Conservation (phyloP, 92 coral and sea anemone species). For the Porites evermanni region DNA sequence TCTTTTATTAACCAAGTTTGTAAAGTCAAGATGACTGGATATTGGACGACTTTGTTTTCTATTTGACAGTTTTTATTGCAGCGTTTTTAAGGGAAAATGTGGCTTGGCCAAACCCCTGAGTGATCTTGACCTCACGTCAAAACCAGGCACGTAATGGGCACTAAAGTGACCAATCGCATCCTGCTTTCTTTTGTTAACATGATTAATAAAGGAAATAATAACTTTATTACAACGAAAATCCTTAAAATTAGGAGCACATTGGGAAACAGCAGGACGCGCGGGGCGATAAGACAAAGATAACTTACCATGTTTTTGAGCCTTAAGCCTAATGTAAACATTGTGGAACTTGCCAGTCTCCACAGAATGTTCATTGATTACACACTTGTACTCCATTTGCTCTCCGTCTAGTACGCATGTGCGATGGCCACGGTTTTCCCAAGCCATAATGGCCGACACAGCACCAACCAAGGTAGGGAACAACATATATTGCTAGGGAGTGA, state of each 20-base stretch:
- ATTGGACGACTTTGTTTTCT: too few relatives aligned
- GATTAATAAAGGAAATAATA: too few relatives aligned
- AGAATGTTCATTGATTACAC: constrained; percentile 66
- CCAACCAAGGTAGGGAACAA: constrained; percentile 71
- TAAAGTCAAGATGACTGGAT: too few relatives aligned
- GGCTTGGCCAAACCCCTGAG: too few relatives aligned
- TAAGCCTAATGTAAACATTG: constrained; percentile 89
- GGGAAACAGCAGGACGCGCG: background rate
- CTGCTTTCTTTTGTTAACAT: too few relatives aligned
- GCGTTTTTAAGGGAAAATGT: too few relatives aligned
- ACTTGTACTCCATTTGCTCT: constrained; percentile 54
- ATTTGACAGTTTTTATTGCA: too few relatives aligned
- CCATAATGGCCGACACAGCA: constrained; percentile 75
- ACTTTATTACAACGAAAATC: background rate
- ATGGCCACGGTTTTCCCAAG: constrained; percentile 93
- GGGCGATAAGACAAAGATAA: background rate
- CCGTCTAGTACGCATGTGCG: constrained; percentile 84
- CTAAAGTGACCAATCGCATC: too few relatives aligned
- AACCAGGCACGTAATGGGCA: too few relatives aligned
- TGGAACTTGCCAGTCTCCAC: constrained; percentile 77
- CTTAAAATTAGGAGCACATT: background rate
- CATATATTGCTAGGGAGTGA: constrained; percentile 79
- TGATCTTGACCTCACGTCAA: too few relatives aligned
- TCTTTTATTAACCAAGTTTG: too few relatives aligned
- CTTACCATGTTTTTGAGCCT: constrained; percentile 97